Conservation (phyloP, 2,113 vertebrate species). For the Agapornis roseicollis region DNA sequence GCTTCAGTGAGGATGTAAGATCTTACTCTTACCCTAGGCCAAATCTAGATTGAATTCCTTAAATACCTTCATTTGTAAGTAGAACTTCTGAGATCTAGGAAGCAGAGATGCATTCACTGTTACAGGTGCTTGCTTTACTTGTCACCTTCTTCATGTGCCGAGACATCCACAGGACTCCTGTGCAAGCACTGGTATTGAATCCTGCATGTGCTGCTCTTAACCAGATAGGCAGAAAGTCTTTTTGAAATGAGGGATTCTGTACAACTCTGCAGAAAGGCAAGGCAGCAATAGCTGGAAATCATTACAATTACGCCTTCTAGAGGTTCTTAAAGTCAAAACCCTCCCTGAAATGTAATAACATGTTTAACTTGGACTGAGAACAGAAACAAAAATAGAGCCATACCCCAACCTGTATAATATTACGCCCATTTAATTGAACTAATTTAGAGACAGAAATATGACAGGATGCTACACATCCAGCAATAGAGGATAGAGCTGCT, state of each 20-base stretch:
- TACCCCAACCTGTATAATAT: not conserved
- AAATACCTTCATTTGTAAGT: not conserved
- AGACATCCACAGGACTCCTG: not conserved
- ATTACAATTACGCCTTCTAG: not conserved
- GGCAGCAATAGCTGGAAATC: not conserved
- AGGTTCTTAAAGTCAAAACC: not conserved
- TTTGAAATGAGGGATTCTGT: not conserved
- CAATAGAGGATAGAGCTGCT: not conserved
- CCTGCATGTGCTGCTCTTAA: not conserved
- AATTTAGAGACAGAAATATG: not conserved
- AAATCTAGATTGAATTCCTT: not conserved
- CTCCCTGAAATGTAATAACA: slow-evolving; percentile 6
- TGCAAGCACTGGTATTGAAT: not conserved
- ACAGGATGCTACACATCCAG: not conserved
- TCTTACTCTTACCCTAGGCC: not conserved
- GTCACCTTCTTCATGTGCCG: not conserved
- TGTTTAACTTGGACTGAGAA: not conserved
- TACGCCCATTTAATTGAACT: not conserved
- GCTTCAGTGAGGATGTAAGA: not conserved
- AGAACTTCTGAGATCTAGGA: not conserved
- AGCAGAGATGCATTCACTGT: not conserved
- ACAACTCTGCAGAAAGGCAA: not conserved
- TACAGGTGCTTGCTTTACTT: not conserved
- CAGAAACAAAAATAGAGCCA: slow-evolving; percentile 17
- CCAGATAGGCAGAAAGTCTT: not conserved